phyloP scores from a whole-genome alignment of 2,113 vertebrate species.

The Toxotes jaculatrix region DNA sequence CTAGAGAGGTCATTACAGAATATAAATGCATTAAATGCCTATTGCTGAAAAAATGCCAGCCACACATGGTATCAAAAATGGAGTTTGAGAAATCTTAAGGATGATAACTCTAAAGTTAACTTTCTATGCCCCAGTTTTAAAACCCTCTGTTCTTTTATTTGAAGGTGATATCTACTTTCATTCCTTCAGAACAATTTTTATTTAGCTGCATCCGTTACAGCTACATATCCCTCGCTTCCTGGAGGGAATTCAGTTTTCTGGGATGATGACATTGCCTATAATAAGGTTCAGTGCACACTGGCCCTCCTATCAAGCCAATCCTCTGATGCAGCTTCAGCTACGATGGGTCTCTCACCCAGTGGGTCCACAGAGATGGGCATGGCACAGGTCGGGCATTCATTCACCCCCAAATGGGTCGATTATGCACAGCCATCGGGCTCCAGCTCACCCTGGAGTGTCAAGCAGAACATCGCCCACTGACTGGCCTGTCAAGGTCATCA shows the following conservation, averaged over 20 bases:
- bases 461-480: slow-evolving; percentile 64
- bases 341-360: slow-evolving; percentile 64
- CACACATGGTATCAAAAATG: not conserved
- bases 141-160: not conserved
- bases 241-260: slow-evolving; percentile 61
- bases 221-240: slow-evolving; percentile 47
- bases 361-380: slow-evolving; percentile 64
- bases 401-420: slow-evolving; percentile 72
- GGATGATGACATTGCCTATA: slow-evolving; percentile 71
- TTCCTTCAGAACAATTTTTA: slow-evolving; percentile 41
- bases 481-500: slow-evolving; percentile 74
- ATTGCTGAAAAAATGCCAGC: not conserved
- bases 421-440: slow-evolving; percentile 67
- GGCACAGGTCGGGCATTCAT: slow-evolving; percentile 49
- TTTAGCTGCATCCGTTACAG: slow-evolving; percentile 54
- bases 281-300: slow-evolving; percentile 71
- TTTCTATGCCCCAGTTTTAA: not conserved
- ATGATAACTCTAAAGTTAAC: slow-evolving; percentile 4
- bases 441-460: slow-evolving; percentile 54
- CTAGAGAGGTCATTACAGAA: not conserved
- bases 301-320: slow-evolving; percentile 69
- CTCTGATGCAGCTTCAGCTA: slow-evolving; percentile 57
- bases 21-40: slow-evolving; percentile 2
- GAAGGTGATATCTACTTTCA: slow-evolving; percentile 16
- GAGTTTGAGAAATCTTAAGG: not conserved